A percentile compares a stretch with the other conserved stretches of the same genome.
phyloP scores from a whole-genome alignment of 1,140 invertebrate genomes.

The Tetragnatha versicolor region DNA sequence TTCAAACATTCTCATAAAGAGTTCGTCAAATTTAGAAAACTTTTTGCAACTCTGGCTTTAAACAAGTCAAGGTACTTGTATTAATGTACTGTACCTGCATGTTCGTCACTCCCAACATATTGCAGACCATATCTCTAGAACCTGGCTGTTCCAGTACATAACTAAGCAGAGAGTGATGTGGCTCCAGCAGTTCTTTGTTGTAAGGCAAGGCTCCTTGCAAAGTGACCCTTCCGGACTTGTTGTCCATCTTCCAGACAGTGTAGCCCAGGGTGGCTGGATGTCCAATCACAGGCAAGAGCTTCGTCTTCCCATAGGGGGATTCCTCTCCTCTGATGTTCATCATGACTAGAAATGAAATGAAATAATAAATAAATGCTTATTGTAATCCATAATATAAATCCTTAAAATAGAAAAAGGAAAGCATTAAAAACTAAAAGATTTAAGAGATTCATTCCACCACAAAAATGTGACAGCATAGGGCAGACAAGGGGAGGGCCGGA shows the following conservation, averaged over 20 bases:
- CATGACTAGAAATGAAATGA: conserved; percentile 30
- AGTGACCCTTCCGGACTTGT: conserved; percentile 82
- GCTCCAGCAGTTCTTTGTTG: conserved; percentile 85
- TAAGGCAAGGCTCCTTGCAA: conserved; percentile 92
- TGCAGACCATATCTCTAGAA: conserved; percentile 94
- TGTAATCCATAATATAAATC: too few species aligned
- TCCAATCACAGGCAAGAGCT: conserved; percentile 92
- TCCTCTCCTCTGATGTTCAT: conserved; percentile 39
- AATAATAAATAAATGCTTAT: too few species aligned
- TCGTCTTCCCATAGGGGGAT: conserved; percentile 72
- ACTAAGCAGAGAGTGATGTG: conserved; percentile 84
- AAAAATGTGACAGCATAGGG: too few species aligned
- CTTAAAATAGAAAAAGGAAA: too few species aligned
- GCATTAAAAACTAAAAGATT: too few species aligned
- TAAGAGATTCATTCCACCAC: too few species aligned
- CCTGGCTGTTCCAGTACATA: conserved; percentile 95
- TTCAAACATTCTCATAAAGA: too few species aligned
- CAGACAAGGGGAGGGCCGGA: too few species aligned
- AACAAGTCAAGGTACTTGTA: too few species aligned
- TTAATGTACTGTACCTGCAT: too few species aligned
- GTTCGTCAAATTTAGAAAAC: too few species aligned
- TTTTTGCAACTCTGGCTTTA: too few species aligned
- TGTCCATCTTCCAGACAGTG: conserved; percentile 91
- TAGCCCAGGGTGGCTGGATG: conserved; percentile 75
- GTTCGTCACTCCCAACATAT: conserved; percentile 89